Base-by-base conservation (phyloP, 2,888 invertebrate genomes). In the Hemistola chrysoprasaria region DNA sequence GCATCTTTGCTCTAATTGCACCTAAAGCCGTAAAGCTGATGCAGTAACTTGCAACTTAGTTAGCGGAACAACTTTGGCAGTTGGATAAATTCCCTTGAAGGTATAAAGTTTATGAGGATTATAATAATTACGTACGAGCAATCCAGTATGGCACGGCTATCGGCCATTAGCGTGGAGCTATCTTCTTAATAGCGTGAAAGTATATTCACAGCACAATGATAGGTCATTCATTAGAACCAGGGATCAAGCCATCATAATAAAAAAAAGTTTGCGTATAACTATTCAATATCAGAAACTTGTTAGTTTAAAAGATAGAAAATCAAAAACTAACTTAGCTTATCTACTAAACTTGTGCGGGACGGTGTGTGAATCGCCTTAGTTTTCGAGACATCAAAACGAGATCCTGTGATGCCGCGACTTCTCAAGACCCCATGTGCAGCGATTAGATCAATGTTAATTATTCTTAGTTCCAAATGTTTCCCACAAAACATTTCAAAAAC, bases 1-100 rank as follows among this genome's bases (percentile, higher is more conserved):
- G 80, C 72, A 55, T 69, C 71, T 74, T 75, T 74, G 71, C 67
- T 62, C 62, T 77, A 75, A 80, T 79, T 72, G 78, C 72, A 61
- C 66, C 62, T 58, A 55, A 57, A 62, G 68, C 72, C 59, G 70
- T 80, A 78, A 77, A 72, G 54, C 53, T 53, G 56, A 63, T 65
- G 66, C 65, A 63, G 63, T 53, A 60, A 65, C 65, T 64, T 61
- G 78, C 80, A 80, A 80, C 79, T 67, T 72, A 74, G 78, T 78
- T 71, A 59, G 39, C 44, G 44, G 48, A 47, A 55, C 50, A 59
- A 61, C 60, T 60, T 63, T 58, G 62, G 54, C 60, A 60, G 61
- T 50, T 50, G 57, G 61, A 62, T 59, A 46, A 58, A 56, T 56
- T 53, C 47, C 56, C 42, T 34, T 20, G 39, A 27, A 35, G 34